Conservation (phyloP, 2,797 vertebrate species). For the Morelia viridis region DNA sequence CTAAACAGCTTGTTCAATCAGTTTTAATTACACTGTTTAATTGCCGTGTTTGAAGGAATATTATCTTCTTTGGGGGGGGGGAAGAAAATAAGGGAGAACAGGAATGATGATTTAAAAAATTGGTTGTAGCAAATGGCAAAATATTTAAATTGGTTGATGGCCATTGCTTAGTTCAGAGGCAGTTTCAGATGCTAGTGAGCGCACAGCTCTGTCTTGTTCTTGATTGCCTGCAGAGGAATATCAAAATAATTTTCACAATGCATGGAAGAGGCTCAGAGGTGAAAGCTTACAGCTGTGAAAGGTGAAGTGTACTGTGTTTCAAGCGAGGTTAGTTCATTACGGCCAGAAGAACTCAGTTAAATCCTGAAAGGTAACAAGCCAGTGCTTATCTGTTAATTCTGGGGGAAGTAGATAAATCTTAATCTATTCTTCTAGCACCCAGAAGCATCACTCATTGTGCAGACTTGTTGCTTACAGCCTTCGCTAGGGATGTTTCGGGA, state of each 20-base stretch:
- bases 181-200: constrained; percentile 3
- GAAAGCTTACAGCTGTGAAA: constrained; percentile 4
- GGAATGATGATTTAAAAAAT: constrained; percentile 14
- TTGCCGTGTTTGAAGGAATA: background rate
- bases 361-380: background rate
- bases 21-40: constrained; percentile 3
- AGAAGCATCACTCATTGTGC: background rate
- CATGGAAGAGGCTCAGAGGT: constrained; percentile 21
- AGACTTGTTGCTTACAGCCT: background rate
- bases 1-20: constrained; percentile 16
- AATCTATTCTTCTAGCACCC: background rate
- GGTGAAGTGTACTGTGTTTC: background rate
- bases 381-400: background rate
- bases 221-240: constrained; percentile 7
- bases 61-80: background rate
- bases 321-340: background rate
- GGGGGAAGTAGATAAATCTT: background rate
- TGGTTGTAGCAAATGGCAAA: constrained; percentile 6
- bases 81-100: background rate
- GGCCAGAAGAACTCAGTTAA: background rate
- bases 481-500: background rate
- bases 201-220: constrained; percentile 19
- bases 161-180: constrained; percentile 5
- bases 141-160: background rate
- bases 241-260: constrained; percentile 21